Conservation (phyloP, 1,140 invertebrate genomes). For the Drosophila subobscura region DNA sequence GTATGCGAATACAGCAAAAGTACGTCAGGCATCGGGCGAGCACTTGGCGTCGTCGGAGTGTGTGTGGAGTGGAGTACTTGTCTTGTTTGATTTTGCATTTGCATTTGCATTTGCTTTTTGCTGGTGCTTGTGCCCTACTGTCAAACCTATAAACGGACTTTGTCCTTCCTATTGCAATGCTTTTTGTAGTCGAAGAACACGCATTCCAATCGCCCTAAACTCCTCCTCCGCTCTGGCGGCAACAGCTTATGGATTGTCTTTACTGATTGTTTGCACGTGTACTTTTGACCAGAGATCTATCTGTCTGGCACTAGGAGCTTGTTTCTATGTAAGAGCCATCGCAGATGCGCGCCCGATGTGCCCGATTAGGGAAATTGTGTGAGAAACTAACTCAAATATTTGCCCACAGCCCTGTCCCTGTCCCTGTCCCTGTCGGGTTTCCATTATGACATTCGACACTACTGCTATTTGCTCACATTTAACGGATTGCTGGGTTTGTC, state of each 20-base stretch:
- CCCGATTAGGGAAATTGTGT: constrained; percentile 44
- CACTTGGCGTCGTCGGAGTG: too few species aligned
- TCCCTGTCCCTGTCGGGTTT: constrained; percentile 14
- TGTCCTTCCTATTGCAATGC: constrained; percentile 30
- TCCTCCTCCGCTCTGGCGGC: not conserved
- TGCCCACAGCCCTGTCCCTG: constrained; percentile 28
- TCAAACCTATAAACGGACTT: constrained; percentile 14
- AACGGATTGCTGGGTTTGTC: constrained; percentile 74
- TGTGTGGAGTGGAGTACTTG: too few species aligned
- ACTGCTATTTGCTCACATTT: constrained; percentile 77
- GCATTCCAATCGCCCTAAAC: too few species aligned
- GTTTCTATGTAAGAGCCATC: not conserved
- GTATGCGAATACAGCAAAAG: too few species aligned
- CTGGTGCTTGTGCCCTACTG: too few species aligned
- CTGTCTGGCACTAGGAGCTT: constrained; percentile 26
- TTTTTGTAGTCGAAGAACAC: too few species aligned
- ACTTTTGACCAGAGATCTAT: constrained; percentile 37
- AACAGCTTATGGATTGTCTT: too few species aligned
- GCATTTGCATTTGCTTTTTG: too few species aligned
- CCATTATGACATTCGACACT: constrained; percentile 73
- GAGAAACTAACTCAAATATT: constrained; percentile 60
- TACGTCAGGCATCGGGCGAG: too few species aligned
- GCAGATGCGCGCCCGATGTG: constrained; percentile 6
- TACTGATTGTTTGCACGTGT: too few species aligned
- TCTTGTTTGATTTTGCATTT: too few species aligned